Conservation (phyloP, 2,113 vertebrate species). For the Telmatochromis brichardi region DNA sequence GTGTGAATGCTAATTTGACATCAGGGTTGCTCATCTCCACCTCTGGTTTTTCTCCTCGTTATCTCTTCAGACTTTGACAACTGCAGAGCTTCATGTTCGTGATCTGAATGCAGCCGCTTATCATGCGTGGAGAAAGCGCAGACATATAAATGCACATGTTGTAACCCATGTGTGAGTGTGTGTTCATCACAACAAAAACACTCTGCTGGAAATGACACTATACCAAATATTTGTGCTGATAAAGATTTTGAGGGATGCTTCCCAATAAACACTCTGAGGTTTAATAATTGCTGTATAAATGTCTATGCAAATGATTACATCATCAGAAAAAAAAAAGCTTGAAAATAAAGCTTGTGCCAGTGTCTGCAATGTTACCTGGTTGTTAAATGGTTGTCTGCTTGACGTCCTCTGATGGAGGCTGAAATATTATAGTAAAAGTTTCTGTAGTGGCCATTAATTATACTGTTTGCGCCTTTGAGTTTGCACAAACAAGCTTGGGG, state of each 20-base stretch:
- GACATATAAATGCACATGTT: neutral
- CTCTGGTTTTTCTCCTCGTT: neutral
- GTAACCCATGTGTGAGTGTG: neutral
- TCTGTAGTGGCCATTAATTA: neutral
- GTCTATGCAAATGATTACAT: neutral
- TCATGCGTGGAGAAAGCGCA: neutral
- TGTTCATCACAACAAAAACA: neutral
- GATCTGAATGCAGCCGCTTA: constrained; percentile 8
- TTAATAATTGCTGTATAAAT: neutral
- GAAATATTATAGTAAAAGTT: neutral
- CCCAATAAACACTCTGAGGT: neutral
- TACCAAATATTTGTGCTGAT: neutral
- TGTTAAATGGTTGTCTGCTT: neutral
- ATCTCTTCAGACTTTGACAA: constrained; percentile 35
- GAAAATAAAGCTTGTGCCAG: neutral
- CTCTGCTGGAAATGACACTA: neutral
- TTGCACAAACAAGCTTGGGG: neutral
- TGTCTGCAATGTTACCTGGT: neutral
- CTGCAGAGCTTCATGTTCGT: constrained; percentile 7
- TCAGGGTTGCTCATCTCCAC: neutral
- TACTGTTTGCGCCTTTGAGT: neutral
- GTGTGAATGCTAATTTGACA: constrained; percentile 54
- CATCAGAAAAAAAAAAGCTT: neutral
- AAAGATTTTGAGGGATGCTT: neutral
- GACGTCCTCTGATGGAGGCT: neutral